Conservation (phyloP, 1,140 invertebrate genomes). For the Battus philenor region DNA sequence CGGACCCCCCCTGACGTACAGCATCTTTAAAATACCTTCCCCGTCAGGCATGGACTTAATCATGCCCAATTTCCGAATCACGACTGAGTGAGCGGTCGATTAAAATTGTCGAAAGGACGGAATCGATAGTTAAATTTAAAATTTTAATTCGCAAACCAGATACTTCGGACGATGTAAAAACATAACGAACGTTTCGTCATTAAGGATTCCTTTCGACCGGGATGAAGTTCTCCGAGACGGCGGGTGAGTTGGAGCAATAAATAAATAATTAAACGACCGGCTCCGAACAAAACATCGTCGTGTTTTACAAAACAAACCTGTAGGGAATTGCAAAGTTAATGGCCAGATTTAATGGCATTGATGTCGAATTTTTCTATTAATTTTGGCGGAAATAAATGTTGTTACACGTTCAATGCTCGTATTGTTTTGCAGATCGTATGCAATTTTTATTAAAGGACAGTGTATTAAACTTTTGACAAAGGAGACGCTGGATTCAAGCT, state of each 20-base stretch:
- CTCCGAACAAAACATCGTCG: slow-evolving; percentile 21
- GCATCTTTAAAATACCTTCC: slow-evolving; percentile 46
- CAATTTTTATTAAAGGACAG: no score
- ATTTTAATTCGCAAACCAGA: not conserved
- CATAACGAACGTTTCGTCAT: not conserved
- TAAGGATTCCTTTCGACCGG: not conserved
- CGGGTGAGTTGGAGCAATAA: slow-evolving; percentile 23
- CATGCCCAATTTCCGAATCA: slow-evolving; percentile 49
- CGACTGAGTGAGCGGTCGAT: slow-evolving; percentile 34
- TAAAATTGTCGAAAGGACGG: slow-evolving; percentile 13
- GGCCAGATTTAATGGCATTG: slow-evolving; percentile 36
- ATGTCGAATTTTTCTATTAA: slow-evolving; percentile 45
- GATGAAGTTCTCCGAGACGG: slow-evolving; percentile 30
- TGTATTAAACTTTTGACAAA: no score
- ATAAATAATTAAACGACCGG: slow-evolving; percentile 41
- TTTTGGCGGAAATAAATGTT: slow-evolving; percentile 23
- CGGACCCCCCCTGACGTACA: slow-evolving; percentile 63
- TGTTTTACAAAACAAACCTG: slow-evolving; percentile 32
- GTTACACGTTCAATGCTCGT: no score
- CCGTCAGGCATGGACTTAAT: slow-evolving; percentile 41
- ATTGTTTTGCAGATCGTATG: no score
- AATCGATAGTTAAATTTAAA: slow-evolving; percentile 11
- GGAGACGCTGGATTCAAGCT: no score
- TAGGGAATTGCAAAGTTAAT: slow-evolving; percentile 45
- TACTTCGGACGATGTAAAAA: no score